phyloP scores from a whole-genome alignment of 2,113 vertebrate species.

The Ictalurus furcatus region DNA sequence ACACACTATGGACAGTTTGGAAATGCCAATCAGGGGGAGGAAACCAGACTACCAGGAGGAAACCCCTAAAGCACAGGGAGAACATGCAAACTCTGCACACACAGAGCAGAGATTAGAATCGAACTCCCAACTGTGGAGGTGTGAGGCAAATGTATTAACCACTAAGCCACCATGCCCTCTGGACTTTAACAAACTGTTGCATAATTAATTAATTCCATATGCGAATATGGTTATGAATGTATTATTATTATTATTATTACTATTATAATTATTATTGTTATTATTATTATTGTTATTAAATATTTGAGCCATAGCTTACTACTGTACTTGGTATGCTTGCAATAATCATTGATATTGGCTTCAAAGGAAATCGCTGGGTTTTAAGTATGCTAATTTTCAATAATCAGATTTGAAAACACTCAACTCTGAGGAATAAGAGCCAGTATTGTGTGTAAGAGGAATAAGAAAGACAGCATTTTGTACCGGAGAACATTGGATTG shows the following conservation, averaged over 20 bases:
- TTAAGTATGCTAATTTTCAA: not conserved
- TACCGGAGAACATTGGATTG: slow-evolving; percentile 5
- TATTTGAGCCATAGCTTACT: not conserved
- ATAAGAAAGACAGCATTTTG: not conserved
- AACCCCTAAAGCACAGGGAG: too few species aligned
- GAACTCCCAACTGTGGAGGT: too few species aligned
- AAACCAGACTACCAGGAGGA: too few species aligned
- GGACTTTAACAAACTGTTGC: not conserved
- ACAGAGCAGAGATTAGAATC: too few species aligned
- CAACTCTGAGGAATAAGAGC: not conserved
- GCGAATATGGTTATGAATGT: too few species aligned
- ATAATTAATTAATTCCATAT: not conserved
- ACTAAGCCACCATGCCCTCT: too few species aligned
- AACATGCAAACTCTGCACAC: too few species aligned
- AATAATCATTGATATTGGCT: not conserved
- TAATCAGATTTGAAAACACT: not conserved
- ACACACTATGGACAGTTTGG: too few species aligned
- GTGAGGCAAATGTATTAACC: too few species aligned
- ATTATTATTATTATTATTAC: too few species aligned
- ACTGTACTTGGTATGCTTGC: not conserved
- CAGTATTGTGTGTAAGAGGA: not conserved
- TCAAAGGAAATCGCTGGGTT: not conserved
- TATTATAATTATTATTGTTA: not conserved
- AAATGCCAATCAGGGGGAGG: too few species aligned
- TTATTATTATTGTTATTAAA: not conserved